Evolutionary conservation across 2,113 vertebrate genomes (phyloP), one percentile per base, ranked within the genome.

Genomic region (Sclerurus mexicanus): DNA sequence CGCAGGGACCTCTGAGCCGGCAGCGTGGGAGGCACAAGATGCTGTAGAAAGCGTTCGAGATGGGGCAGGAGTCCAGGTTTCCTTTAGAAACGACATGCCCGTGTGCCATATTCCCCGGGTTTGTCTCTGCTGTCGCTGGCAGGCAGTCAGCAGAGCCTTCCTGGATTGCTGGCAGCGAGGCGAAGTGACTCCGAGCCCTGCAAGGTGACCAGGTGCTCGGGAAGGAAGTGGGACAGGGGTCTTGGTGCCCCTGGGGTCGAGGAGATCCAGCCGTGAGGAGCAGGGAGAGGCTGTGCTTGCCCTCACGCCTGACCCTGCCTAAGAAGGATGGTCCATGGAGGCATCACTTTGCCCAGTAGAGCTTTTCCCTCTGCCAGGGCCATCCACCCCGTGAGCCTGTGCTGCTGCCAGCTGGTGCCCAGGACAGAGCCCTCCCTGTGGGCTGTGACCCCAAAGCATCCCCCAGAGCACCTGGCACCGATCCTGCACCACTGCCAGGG

Each of bases 11-110:
- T 74, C 81, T 0, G 7, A 53, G 81, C 73, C 3, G 2, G 73
- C 77, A 71, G 87, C 46, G 63, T 89, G 92, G 81, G 95, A 87
- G 90, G 81, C 64, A 37, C 92, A 91, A 74, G 87, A 73, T 93
- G 77, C 85, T 0, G 12, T 4, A 72, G 47, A 46, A 90, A 59
- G 30, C 0, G 0, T 39, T 86, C 0, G 9, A 69, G 85, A 58
- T 2, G 14, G 68, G 90, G 92, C 92, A 89, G 90, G 37, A 1
- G 50, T 44, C 96, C 94, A 94, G 85, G 87, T 93, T 93, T 85
- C 33, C 90, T 87, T 87, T 87, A 79, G 90, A 82, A 94, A 75
- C 1, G 3, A 23, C 20, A 17, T 0, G 2, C 52, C 37, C 3
- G 0, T 7, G 12, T 93, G 96, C 78, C 75, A 37, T 85, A 11